Evolutionary conservation across 2,797 vertebrate genomes (phyloP).

Genomic region (Pangasius djambal): DNA sequence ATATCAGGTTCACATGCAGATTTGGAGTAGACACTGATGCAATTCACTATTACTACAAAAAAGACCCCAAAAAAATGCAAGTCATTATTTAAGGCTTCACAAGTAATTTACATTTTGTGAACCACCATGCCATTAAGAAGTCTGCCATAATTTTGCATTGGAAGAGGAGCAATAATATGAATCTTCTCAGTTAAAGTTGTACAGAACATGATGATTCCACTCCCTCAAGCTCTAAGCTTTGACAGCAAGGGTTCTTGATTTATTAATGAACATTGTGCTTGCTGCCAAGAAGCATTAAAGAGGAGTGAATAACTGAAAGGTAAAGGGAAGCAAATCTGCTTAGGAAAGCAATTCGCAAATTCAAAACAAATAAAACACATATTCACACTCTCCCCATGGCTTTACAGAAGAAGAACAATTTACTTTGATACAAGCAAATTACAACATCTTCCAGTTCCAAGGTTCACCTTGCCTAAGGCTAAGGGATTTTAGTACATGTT

Average conservation of each 20-base stretch:
- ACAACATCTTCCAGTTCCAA: slow-evolving; percentile 34
- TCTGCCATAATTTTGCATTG: slow-evolving; percentile 54
- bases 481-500: slow-evolving; percentile 24
- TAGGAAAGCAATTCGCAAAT: slow-evolving; percentile 69
- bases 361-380: slow-evolving; percentile 67
- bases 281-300: slow-evolving; percentile 70
- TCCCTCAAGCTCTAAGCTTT: slow-evolving; percentile 66
- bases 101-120: slow-evolving; percentile 46
- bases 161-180: slow-evolving; percentile 51
- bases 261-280: slow-evolving; percentile 72
- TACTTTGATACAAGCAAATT: slow-evolving; percentile 50
- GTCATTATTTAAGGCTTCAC: slow-evolving; percentile 65
- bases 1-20: slow-evolving; percentile 56
- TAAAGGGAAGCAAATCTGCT: slow-evolving; percentile 60
- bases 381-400: slow-evolving; percentile 46
- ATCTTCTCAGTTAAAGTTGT: slow-evolving; percentile 61
- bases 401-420: slow-evolving; percentile 50
- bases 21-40: slow-evolving; percentile 63
- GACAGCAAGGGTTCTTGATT: slow-evolving; percentile 71
- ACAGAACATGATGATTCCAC: slow-evolving; percentile 71
- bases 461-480: slow-evolving; percentile 33
- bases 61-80: slow-evolving; percentile 32
- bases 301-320: slow-evolving; percentile 66
- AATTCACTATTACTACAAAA: slow-evolving; percentile 36
- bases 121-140: slow-evolving; percentile 35